A percentile compares a stretch with the other conserved stretches of the same genome.
Evolutionary conservation across 2,888 invertebrate genomes (phyloP).

Genomic region (Rhingia campestris): DNA sequence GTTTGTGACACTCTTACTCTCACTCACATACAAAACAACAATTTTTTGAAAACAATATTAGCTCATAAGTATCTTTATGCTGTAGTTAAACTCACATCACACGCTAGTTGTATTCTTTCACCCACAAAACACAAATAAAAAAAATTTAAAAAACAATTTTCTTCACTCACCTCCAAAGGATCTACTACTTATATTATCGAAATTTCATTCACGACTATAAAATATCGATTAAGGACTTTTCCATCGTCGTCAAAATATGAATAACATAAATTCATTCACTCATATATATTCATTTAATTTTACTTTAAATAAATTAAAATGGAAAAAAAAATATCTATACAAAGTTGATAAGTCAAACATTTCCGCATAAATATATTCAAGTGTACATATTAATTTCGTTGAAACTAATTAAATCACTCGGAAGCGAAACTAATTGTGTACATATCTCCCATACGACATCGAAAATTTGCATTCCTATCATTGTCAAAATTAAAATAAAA

Average conservation of each 20-base stretch:
- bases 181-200: slow-evolving; percentile 70
- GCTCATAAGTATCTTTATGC: slow-evolving; percentile 49
- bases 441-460: slow-evolving; percentile 56
- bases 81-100: slow-evolving; percentile 70
- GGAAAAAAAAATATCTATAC: slow-evolving; percentile 20
- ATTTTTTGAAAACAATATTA: slow-evolving; percentile 24
- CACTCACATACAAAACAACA: slow-evolving; percentile 25
- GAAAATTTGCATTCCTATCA: slow-evolving; percentile 76
- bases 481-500: slow-evolving; percentile 73
- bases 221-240: slow-evolving; percentile 81
- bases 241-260: slow-evolving; percentile 59
- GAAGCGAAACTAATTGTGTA: slow-evolving; percentile 40
- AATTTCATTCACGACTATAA: slow-evolving; percentile 78
- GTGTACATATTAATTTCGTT: slow-evolving; percentile 58
- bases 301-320: slow-evolving; percentile 27
- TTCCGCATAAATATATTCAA: slow-evolving; percentile 46
- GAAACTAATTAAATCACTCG: slow-evolving; percentile 31
- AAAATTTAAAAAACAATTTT: slow-evolving; percentile 46
- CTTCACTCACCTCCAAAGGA: slow-evolving; percentile 64
- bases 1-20: slow-evolving; percentile 64
- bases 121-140: slow-evolving; percentile 50
- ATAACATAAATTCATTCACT: slow-evolving; percentile 46
- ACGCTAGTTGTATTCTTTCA: slow-evolving; percentile 66
- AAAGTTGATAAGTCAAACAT: slow-evolving; percentile 69
- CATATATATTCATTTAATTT: slow-evolving; percentile 28